These are phyloP conservation scores for Carcinoscorpius rotundicauda DNA, from an alignment of 1,140 invertebrate species.

Conservation along the genomic window DNA sequence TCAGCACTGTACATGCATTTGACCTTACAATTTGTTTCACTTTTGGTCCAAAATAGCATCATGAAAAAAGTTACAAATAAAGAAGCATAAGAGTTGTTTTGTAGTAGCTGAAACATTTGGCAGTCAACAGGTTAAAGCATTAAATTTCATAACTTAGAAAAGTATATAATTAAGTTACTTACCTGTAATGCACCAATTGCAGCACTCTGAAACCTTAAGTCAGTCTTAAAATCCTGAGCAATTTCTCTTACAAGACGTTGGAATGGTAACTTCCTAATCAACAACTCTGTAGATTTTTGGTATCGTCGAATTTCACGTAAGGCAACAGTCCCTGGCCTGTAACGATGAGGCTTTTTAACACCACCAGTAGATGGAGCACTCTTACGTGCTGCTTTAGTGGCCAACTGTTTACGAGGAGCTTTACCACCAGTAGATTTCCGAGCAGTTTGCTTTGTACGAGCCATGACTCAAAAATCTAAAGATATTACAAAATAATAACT, in stretches of 20 bases:
- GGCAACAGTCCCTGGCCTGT: slow-evolving; percentile 36
- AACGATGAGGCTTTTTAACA: slow-evolving; percentile 56
- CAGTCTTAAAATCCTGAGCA: slow-evolving; percentile 62
- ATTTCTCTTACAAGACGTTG: slow-evolving; percentile 50
- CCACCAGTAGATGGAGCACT: slow-evolving; percentile 71
- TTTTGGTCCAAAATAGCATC: no score
- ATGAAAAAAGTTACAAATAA: no score
- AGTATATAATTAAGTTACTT: slow-evolving; percentile 18
- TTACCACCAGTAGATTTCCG: slow-evolving; percentile 70
- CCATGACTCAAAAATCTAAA: slow-evolving; percentile 40
- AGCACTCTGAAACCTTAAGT: slow-evolving; percentile 64
- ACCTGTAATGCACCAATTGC: slow-evolving; percentile 56
- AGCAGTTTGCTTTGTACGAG: slow-evolving; percentile 73
- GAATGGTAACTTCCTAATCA: slow-evolving; percentile 43
- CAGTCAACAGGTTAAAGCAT: no score
- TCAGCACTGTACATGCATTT: no score
- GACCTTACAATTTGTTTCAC: no score
- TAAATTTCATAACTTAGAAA: no score
- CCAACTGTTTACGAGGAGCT: slow-evolving; percentile 72
- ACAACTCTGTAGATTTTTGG: slow-evolving; percentile 56
- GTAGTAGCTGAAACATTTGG: no score
- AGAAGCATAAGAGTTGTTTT: no score
- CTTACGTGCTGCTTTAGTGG: slow-evolving; percentile 55
- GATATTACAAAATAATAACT: no score
- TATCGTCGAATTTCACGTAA: slow-evolving; percentile 45